A percentile compares a stretch with the other conserved stretches of the same genome.
These are phyloP conservation scores for Oryzias sinensis DNA, from an alignment of 2,797 vertebrate genomes.

Conservation along the genomic window DNA sequence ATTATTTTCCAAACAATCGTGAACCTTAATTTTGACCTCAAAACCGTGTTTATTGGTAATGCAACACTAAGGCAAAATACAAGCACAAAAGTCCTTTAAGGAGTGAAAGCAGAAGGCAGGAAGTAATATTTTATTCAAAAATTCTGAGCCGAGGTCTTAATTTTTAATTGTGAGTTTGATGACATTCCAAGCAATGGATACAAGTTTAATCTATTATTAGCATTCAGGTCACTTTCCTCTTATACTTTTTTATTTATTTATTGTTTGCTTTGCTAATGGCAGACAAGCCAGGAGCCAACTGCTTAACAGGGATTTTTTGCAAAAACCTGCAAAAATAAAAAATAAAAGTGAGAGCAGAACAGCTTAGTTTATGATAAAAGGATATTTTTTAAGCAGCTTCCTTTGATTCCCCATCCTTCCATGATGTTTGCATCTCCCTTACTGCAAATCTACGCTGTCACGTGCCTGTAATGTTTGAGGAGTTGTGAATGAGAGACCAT, in stretches of 20 bases:
- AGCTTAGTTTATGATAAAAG: slow-evolving; percentile 29
- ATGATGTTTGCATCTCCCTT: slow-evolving; percentile 4
- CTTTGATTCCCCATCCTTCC: slow-evolving; percentile 22
- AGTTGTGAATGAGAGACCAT: slow-evolving; percentile 35
- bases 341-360: slow-evolving; percentile 34
- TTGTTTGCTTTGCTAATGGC: slow-evolving; percentile 37
- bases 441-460: slow-evolving; percentile 10
- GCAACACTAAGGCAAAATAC: neutral
- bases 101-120: slow-evolving; percentile 18
- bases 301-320: slow-evolving; percentile 42
- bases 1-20: too few species aligned
- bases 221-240: slow-evolving; percentile 29
- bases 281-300: slow-evolving; percentile 52
- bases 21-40: too few species aligned
- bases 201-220: slow-evolving; percentile 69
- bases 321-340: slow-evolving; percentile 38
- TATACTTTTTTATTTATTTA: slow-evolving; percentile 8
- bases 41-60: too few species aligned
- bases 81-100: slow-evolving; percentile 22
- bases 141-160: slow-evolving; percentile 47
- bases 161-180: slow-evolving; percentile 70
- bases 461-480: slow-evolving; percentile 39
- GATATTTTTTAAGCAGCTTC: slow-evolving; percentile 37
- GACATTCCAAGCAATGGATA: slow-evolving; percentile 65
- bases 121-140: slow-evolving; percentile 64